Percentiles rank a stretch among this genome's conserved stretches.
phyloP scores from a whole-genome alignment of 2,797 vertebrate species.

The Salarias fasciatus region DNA sequence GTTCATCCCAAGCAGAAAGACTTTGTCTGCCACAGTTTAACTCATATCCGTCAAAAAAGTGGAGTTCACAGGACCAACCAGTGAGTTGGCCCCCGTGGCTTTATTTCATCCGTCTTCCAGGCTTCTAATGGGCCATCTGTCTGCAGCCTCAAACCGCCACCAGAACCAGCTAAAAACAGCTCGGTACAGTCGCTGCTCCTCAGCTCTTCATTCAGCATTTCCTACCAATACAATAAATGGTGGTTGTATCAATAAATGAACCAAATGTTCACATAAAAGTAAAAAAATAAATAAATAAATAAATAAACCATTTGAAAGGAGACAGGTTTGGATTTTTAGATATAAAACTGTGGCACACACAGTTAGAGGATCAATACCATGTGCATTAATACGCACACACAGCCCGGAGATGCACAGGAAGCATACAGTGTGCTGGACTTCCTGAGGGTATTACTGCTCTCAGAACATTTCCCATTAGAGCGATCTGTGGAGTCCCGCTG shows the following conservation, averaged over 20 bases:
- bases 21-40: constrained; percentile 26
- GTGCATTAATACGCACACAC: constrained; percentile 14
- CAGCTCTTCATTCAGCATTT: constrained; percentile 22
- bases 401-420: constrained; percentile 1
- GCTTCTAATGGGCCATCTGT: constrained; percentile 51
- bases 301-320: too few relatives aligned
- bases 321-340: too few relatives aligned
- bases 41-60: constrained; percentile 27
- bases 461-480: constrained; percentile 21
- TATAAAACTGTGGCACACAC: background rate
- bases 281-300: too few relatives aligned
- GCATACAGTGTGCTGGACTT: background rate
- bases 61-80: constrained; percentile 26
- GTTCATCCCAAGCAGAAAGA: background rate
- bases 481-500: constrained; percentile 10
- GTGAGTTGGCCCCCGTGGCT: constrained; percentile 28
- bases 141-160: constrained; percentile 20
- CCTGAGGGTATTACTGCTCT: constrained; percentile 4
- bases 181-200: constrained; percentile 1
- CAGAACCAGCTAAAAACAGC: constrained; percentile 33
- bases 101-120: constrained; percentile 41
- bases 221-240: too few relatives aligned
- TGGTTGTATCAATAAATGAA: too few relatives aligned
- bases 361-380: constrained; percentile 29
- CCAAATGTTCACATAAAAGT: too few relatives aligned